These are phyloP conservation scores for Melanostoma mellinum DNA, from an alignment of 2,888 invertebrate species.

Conservation along the genomic window DNA sequence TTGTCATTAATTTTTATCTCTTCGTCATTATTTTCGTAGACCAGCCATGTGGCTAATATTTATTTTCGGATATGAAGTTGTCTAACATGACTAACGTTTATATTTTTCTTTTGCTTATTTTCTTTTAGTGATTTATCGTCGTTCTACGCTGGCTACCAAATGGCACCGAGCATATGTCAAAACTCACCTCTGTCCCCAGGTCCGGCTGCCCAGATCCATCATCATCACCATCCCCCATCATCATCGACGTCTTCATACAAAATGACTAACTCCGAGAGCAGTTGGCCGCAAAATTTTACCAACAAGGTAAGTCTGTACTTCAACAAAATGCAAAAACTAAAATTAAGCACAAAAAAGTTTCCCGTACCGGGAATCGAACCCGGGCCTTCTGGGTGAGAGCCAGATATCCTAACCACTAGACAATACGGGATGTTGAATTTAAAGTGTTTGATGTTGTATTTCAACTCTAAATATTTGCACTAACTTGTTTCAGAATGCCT, in stretches of 20 bases:
- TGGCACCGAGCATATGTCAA: conserved; percentile 83
- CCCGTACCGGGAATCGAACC: conserved; percentile 83
- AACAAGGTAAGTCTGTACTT: conserved; percentile 76
- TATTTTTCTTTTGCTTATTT: conserved; percentile 67
- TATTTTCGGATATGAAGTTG: conserved; percentile 12
- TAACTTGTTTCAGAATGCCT: no score
- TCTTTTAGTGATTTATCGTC: conserved; percentile 82
- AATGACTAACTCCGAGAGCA: conserved; percentile 80
- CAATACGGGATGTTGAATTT: conserved; percentile 80
- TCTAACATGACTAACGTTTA: conserved; percentile 14
- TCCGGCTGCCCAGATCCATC: conserved; percentile 62
- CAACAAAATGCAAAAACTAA: no score
- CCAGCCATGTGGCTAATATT: neutral
- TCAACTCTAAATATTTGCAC: no score
- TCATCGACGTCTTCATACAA: conserved; percentile 79
- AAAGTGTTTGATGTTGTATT: neutral
- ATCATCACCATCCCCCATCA: conserved; percentile 75
- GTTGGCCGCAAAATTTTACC: conserved; percentile 80
- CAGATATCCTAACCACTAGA: conserved; percentile 83
- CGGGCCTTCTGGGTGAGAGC: conserved; percentile 83
- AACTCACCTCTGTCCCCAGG: conserved; percentile 78
- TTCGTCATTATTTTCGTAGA: conserved; percentile 18
- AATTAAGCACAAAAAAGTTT: conserved; percentile 74
- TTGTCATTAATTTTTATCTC: conserved; percentile 24
- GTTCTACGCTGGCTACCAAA: conserved; percentile 82